Evolutionary conservation across 1,140 invertebrate genomes (phyloP).

Genomic region (Helicoverpa zea): DNA sequence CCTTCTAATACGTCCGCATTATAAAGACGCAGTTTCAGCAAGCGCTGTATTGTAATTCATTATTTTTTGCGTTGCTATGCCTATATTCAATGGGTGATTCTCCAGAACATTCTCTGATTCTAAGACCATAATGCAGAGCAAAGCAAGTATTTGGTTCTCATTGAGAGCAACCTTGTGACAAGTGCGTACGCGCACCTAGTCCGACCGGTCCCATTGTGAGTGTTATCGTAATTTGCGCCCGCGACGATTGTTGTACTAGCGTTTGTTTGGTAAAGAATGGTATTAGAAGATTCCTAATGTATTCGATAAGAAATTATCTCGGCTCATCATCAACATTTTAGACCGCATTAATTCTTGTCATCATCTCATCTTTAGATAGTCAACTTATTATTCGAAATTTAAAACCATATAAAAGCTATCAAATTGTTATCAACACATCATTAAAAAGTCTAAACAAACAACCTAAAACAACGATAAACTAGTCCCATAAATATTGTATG

Average conservation of each 20-base stretch:
- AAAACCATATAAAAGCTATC: not conserved
- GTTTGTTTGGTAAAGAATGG: not conserved
- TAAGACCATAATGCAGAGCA: not conserved
- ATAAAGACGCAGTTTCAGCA: too few species aligned
- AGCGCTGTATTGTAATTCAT: too few species aligned
- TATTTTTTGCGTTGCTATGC: too few species aligned
- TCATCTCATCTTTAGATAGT: too few species aligned
- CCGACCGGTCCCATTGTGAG: conserved; percentile 22
- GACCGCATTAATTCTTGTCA: too few species aligned
- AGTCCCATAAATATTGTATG: conserved; percentile 2
- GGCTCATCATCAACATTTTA: not conserved
- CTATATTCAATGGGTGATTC: too few species aligned
- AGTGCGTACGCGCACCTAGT: conserved; percentile 31
- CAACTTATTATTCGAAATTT: not conserved
- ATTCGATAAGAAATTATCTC: not conserved
- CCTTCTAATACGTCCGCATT: too few species aligned
- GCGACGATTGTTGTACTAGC: conserved; percentile 20
- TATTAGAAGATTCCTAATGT: too few species aligned
- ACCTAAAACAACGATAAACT: not conserved
- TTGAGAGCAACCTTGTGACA: conserved; percentile 23
- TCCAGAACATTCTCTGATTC: not conserved
- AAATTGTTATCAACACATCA: not conserved
- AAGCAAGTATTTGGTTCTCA: conserved; percentile 11
- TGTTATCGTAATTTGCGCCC: conserved; percentile 10
- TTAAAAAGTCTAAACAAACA: not conserved